A percentile compares a stretch with the other conserved stretches of the same genome.
phyloP scores from a whole-genome alignment of 2,113 vertebrate species.

The Argyrosomus japonicus region DNA sequence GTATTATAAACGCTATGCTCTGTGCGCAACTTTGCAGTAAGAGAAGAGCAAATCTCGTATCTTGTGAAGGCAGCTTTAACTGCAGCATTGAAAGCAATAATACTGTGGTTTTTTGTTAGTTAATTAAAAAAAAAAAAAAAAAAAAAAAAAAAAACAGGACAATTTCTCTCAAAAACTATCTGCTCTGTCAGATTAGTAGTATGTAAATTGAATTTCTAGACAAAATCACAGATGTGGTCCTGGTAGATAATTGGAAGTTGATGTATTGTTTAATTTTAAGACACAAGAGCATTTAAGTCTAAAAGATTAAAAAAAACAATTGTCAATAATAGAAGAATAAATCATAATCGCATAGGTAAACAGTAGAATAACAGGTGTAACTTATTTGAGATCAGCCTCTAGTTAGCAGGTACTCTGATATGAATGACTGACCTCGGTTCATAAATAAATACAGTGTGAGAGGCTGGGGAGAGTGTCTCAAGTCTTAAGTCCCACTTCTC shows the following conservation, averaged over 20 bases:
- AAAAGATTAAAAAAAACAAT: background rate
- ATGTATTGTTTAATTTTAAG: background rate
- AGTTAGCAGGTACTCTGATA: conserved; percentile 28
- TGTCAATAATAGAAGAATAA: background rate
- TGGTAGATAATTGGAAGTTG: background rate
- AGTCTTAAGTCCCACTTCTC: conserved; percentile 34
- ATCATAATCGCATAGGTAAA: background rate
- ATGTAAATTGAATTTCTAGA: background rate
- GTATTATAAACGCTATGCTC: no score
- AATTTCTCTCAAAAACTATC: background rate
- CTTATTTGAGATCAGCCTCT: conserved; percentile 13
- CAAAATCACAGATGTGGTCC: background rate
- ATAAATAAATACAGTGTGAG: conserved; percentile 52
- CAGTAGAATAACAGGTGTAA: background rate
- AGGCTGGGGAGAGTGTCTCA: conserved; percentile 21
- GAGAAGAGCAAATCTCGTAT: no score
- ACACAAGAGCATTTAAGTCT: background rate
- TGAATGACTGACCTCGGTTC: conserved; percentile 42
- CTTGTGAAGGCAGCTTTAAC: no score
- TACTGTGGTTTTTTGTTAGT: background rate
- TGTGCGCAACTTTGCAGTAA: no score
- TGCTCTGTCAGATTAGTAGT: background rate
- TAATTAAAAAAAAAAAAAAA: background rate
- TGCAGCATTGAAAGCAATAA: no score
- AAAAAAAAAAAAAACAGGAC: background rate